Conservation (phyloP, 2,888 invertebrate genomes). For the Lumbricus terrestris region DNA sequence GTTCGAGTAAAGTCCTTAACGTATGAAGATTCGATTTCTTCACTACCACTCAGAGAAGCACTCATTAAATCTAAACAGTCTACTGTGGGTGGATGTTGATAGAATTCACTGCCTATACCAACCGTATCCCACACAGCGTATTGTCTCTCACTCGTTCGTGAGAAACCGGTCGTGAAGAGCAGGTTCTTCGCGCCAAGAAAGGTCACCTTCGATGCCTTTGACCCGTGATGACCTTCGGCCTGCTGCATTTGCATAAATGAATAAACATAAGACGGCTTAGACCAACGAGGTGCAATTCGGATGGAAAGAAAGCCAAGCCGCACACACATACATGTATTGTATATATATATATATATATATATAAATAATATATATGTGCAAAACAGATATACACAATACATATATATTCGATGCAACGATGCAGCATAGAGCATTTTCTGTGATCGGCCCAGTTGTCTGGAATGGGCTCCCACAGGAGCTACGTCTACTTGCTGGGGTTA, state of each 20-base stretch:
- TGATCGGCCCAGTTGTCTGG: no score
- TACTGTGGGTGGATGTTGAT: no score
- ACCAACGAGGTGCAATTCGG: not conserved
- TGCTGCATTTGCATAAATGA: conserved; percentile 40
- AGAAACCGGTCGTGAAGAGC: conserved; percentile 61
- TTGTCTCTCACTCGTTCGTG: conserved; percentile 57
- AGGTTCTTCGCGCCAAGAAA: conserved; percentile 52
- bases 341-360: no score
- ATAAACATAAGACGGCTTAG: not conserved
- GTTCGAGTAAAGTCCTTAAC: not conserved
- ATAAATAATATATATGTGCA: no score
- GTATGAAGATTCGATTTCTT: not conserved
- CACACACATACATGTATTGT: no score
- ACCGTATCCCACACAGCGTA: conserved; percentile 61
- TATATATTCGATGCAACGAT: no score
- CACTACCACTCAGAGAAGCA: no score
- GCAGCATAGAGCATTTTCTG: no score
- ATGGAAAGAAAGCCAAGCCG: not conserved
- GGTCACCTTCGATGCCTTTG: conserved; percentile 52
- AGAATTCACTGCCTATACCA: conserved; percentile 35
- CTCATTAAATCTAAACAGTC: no score
- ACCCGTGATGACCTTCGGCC: conserved; percentile 46
- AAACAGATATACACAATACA: no score
- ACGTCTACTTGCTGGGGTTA: no score
- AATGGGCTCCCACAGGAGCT: no score